These are phyloP conservation scores for Bombus confusus DNA, from an alignment of 1,140 invertebrate species.

Conservation along the genomic window DNA sequence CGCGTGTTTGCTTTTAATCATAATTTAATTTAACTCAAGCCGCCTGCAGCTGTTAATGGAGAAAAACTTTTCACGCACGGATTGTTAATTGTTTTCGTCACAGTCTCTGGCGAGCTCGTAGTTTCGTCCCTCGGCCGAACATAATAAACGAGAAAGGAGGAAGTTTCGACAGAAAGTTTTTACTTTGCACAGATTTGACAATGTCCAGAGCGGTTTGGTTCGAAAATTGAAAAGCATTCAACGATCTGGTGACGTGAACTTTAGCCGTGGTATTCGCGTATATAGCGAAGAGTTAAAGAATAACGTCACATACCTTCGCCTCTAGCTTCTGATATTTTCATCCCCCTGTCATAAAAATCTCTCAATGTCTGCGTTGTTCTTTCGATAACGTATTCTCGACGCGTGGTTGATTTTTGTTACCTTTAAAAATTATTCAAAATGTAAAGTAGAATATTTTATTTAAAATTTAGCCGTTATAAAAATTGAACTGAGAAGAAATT, in stretches of 20 bases:
- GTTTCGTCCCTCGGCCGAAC: not conserved
- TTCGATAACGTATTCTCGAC: not conserved
- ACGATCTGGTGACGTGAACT: not conserved
- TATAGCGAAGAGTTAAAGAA: not conserved
- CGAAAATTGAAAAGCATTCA: not conserved
- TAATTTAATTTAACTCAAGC: constrained; percentile 24
- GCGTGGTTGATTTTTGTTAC: not conserved
- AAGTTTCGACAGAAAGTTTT: not conserved
- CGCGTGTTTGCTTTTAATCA: not conserved
- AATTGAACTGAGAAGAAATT: not conserved
- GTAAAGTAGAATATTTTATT: not conserved
- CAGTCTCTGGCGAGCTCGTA: not conserved
- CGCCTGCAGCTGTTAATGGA: not conserved
- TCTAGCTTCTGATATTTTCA: no score
- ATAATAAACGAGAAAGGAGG: not conserved
- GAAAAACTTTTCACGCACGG: constrained; percentile 4
- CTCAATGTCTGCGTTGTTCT: not conserved
- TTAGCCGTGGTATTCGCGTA: not conserved
- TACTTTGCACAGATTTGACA: not conserved
- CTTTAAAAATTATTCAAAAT: not conserved
- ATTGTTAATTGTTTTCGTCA: constrained; percentile 27
- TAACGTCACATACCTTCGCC: not conserved
- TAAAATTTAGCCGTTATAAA: not conserved
- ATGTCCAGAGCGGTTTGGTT: not conserved
- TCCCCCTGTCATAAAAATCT: not conserved